These are phyloP conservation scores for Carettochelys insculpta DNA, from an alignment of 2,113 vertebrate genomes.

Conservation along the genomic window DNA sequence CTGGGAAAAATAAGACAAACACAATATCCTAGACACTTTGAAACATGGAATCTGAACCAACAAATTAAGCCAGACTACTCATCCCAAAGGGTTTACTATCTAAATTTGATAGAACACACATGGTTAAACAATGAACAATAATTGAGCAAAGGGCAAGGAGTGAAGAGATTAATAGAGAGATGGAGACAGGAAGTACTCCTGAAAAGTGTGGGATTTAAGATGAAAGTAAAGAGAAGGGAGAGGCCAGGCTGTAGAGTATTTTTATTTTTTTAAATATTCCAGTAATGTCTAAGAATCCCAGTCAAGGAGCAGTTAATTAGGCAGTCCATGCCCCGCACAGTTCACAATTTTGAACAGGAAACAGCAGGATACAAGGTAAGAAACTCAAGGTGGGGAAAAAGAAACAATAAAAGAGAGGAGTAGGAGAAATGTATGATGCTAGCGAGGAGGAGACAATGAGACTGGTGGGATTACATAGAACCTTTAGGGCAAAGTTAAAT, in stretches of 20 bases:
- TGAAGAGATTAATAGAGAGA: neutral
- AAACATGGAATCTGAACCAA: neutral
- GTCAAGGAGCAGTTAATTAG: neutral
- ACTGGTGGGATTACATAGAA: neutral
- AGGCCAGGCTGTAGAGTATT: neutral
- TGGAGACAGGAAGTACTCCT: neutral
- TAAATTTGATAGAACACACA: neutral
- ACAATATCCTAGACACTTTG: neutral
- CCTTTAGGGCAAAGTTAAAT: neutral
- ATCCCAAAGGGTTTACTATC: neutral
- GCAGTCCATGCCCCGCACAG: neutral
- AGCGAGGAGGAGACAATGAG: neutral
- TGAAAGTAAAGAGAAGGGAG: neutral
- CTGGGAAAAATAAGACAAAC: neutral
- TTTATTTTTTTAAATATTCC: neutral
- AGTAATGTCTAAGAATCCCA: neutral
- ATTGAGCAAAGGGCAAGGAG: neutral
- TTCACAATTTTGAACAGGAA: neutral
- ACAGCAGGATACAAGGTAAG: neutral
- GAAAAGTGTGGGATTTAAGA: neutral
- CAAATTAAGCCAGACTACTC: rapidly evolving
- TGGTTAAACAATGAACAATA: neutral
- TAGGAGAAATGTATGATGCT: neutral
- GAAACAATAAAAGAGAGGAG: neutral
- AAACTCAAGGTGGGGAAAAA: neutral